Base-by-base conservation (phyloP, 2,797 vertebrate genomes). In the Darevskia mixta region DNA sequence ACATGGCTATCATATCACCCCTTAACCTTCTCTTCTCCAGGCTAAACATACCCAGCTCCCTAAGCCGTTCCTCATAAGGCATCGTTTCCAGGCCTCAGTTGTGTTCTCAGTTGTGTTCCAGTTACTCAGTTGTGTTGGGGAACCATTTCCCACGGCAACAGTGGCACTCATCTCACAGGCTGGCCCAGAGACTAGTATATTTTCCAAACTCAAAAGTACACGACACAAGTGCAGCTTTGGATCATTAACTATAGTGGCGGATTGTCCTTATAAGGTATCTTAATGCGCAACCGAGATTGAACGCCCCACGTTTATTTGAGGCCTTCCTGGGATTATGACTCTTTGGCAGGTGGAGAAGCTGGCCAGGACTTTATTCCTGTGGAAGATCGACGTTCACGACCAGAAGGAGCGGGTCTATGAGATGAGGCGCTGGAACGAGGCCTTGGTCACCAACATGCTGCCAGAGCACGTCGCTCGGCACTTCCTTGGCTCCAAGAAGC, bases 381-480 rank as follows among this genome's bases (percentile, higher is more conserved):
- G 98, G 98, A 99, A 99, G 94, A 97, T 99, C 0, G 98, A 98
- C 4, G 98, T 99, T 35, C 98, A 98, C 0, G 97, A 98, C 86
- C 98, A 99, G 96, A 99, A 99, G 95, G 98, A 99, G 94, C 96
- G 96, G 13, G 98, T 99, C 43, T 98, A 98, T 0, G 98, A 99
- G 95, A 99, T 99, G 98, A 97, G 98, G 43, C 98, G 98, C 32
- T 98, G 98, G 97, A 99, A 99, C 0, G 98, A 99, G 91, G 98
- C 98, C 0, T 95, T 99, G 27, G 98, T 99, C 93, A 98, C 97
- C 90, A 99, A 99, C 95, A 99, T 99, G 98, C 94, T 99, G 90
- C 98, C 98, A 0, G 98, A 99, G 76, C 96, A 97, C 0, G 96
- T 97, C 58, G 98, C 98, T 18, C 97, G 98, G 35, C 98, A 99